These are phyloP conservation scores for Bedellia somnulentella DNA, from an alignment of 2,888 invertebrate species.

Conservation along the genomic window DNA sequence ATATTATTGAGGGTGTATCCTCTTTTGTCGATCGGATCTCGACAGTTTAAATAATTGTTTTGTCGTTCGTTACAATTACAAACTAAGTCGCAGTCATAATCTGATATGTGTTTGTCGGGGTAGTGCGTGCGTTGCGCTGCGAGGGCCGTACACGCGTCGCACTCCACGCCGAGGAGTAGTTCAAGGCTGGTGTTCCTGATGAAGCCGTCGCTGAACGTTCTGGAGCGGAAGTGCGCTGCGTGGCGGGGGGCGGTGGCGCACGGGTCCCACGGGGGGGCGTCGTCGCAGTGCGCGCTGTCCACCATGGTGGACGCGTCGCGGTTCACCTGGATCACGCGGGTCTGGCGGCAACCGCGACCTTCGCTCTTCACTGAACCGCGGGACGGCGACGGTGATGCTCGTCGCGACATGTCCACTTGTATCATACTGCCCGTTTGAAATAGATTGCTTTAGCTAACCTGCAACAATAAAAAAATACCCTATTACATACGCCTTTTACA, in stretches of 20 bases:
- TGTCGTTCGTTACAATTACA: constrained; percentile 52
- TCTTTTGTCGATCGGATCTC: constrained; percentile 30
- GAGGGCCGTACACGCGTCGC: constrained; percentile 50
- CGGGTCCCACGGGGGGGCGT: constrained; percentile 26
- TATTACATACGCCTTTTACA: too few species aligned
- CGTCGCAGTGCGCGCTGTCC: constrained; percentile 16
- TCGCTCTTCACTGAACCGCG: constrained; percentile 42
- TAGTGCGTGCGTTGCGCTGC: constrained; percentile 38
- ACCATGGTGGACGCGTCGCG: constrained; percentile 55
- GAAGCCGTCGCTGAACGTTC: constrained; percentile 55
- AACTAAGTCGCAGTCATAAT: constrained; percentile 44
- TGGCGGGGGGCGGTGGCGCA: constrained; percentile 18
- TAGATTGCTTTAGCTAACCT: too few species aligned
- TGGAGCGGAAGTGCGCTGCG: constrained; percentile 40
- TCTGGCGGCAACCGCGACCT: constrained; percentile 35
- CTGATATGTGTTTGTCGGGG: constrained; percentile 36
- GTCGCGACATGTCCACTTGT: constrained; percentile 44
- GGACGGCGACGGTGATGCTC: constrained; percentile 51
- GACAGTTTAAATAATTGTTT: constrained; percentile 42
- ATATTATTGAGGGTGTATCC: constrained; percentile 47
- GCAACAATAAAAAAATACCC: too few species aligned
- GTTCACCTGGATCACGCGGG: constrained; percentile 52
- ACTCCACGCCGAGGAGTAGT: constrained; percentile 50
- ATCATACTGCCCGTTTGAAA: constrained; percentile 36
- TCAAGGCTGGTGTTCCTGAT: constrained; percentile 53